These are phyloP conservation scores for Oligia fasciuncula DNA, from an alignment of 2,888 invertebrate genomes.

Conservation along the genomic window DNA sequence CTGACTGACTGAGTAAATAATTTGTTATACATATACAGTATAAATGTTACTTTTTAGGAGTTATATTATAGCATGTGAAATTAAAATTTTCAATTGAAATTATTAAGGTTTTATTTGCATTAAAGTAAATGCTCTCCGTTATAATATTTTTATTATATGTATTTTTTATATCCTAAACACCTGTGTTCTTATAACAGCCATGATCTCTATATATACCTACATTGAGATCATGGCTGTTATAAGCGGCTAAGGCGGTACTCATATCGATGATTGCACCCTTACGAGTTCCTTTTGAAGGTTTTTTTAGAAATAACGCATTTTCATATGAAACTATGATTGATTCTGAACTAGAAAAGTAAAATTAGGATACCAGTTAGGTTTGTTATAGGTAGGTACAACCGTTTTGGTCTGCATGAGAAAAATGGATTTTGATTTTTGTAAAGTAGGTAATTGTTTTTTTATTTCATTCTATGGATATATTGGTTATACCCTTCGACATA, in stretches of 20 bases:
- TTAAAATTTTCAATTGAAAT: no score
- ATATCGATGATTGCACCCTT: not conserved
- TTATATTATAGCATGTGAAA: no score
- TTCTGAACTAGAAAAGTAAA: not conserved
- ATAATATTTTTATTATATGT: no score
- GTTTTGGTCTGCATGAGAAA: not conserved
- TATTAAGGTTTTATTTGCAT: not conserved
- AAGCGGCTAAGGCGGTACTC: no score
- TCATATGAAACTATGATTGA: not conserved
- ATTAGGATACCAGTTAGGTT: not conserved
- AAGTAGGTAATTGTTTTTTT: no score
- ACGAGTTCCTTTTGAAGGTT: not conserved
- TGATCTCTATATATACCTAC: no score
- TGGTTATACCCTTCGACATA: not conserved
- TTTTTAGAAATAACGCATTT: not conserved
- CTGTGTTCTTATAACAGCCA: no score
- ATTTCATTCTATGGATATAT: not conserved
- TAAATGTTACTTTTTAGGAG: no score
- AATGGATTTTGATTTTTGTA: not conserved
- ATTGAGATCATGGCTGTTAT: no score
- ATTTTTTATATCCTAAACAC: not conserved
- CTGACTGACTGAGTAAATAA: not conserved
- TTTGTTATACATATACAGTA: not conserved
- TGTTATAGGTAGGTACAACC: not conserved
- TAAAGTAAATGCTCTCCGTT: not conserved